Evolutionary conservation across 1,140 invertebrate genomes (phyloP).

Genomic region (Thrips palmi): DNA sequence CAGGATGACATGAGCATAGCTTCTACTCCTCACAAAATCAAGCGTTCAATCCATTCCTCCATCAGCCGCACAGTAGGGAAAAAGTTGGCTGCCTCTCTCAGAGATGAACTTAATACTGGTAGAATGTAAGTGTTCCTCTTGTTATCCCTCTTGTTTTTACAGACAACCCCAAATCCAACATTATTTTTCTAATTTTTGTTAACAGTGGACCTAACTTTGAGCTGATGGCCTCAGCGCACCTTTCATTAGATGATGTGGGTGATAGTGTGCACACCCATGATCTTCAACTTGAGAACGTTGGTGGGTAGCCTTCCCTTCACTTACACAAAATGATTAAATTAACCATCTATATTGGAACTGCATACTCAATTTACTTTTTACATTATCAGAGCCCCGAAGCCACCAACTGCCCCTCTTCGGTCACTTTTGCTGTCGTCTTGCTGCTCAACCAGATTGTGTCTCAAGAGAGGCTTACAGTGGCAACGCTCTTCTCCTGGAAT

Average conservation of each 20-base stretch:
- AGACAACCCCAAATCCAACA: neutral
- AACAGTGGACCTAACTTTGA: conserved; percentile 49
- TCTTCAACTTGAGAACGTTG: conserved; percentile 28
- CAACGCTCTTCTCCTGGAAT: neutral
- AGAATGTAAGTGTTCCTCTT: conserved; percentile 24
- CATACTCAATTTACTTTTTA: conserved; percentile 3
- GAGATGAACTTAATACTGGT: conserved; percentile 30
- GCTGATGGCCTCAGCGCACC: conserved; percentile 39
- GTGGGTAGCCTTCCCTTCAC: conserved; percentile 18
- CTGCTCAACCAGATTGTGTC: conserved; percentile 42
- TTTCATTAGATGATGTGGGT: conserved; percentile 38
- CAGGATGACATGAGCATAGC: conserved; percentile 50
- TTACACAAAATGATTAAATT: neutral
- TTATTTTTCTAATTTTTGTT: conserved; percentile 15
- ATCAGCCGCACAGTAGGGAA: conserved; percentile 49
- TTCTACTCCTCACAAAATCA: conserved; percentile 43
- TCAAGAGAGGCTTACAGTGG: conserved; percentile 24
- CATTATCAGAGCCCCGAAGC: conserved; percentile 28
- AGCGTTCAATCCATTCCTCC: conserved; percentile 46
- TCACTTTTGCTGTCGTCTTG: conserved; percentile 52
- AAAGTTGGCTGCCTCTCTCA: conserved; percentile 33
- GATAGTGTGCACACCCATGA: conserved; percentile 34
- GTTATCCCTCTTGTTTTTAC: conserved; percentile 3
- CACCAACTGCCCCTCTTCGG: conserved; percentile 47
- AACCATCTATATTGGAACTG: neutral